Evolutionary conservation across 2,113 vertebrate species (phyloP).

Genomic region (Oryzias melastigma): DNA sequence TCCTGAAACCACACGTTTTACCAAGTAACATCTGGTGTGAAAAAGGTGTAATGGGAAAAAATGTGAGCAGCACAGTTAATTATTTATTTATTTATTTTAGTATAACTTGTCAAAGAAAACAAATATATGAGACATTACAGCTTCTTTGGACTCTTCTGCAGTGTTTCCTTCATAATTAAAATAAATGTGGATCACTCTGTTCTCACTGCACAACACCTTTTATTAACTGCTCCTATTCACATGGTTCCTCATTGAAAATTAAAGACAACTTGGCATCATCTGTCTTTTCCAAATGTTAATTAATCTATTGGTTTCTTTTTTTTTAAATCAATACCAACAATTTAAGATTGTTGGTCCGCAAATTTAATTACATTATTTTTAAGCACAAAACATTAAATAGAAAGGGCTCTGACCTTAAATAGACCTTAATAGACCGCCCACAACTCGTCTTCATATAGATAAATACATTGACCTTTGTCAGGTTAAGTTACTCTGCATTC

Average conservation of each 20-base stretch:
- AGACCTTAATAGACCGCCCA: too few relatives aligned
- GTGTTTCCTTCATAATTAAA: too few relatives aligned
- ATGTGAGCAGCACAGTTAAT: background rate
- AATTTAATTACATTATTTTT: background rate
- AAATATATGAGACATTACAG: too few relatives aligned
- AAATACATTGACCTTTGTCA: too few relatives aligned
- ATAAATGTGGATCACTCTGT: too few relatives aligned
- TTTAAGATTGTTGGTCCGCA: conserved; percentile 2
- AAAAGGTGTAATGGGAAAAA: too few relatives aligned
- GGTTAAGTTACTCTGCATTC: too few relatives aligned
- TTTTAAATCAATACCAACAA: conserved; percentile 10
- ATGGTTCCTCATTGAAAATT: conserved; percentile 5
- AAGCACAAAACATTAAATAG: conserved; percentile 6
- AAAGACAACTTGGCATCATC: background rate
- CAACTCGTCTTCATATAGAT: too few relatives aligned
- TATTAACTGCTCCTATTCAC: background rate
- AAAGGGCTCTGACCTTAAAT: conserved; percentile 1
- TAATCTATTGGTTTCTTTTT: conserved; percentile 24
- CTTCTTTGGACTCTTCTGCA: background rate
- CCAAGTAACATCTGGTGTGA: too few relatives aligned
- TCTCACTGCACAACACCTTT: background rate
- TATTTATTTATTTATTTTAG: too few relatives aligned
- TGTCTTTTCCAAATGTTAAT: background rate
- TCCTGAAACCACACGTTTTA: too few relatives aligned
- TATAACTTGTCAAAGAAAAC: too few relatives aligned